A percentile compares a stretch with the other conserved stretches of the same genome.
Conservation (phyloP, 2,113 vertebrate species). For the Anguilla rostrata region DNA sequence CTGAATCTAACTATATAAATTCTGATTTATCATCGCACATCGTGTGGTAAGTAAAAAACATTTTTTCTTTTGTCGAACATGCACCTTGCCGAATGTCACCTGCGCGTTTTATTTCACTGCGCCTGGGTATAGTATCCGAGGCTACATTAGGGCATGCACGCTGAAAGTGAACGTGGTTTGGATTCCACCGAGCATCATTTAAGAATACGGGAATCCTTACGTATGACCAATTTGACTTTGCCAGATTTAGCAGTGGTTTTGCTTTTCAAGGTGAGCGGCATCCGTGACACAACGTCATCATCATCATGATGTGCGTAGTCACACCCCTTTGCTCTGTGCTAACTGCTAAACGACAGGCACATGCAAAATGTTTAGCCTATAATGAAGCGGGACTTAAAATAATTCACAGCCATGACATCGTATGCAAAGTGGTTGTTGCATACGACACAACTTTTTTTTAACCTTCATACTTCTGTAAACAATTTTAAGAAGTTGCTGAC, state of each 20-base stretch:
- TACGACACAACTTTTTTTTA: too few relatives aligned
- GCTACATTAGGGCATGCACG: not conserved
- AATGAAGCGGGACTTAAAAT: not conserved
- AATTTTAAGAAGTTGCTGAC: too few relatives aligned
- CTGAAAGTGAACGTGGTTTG: not conserved
- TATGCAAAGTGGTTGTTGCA: too few relatives aligned
- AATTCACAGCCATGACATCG: not conserved
- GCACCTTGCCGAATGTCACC: slow-evolving; percentile 14
- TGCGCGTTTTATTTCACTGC: not conserved
- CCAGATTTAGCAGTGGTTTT: not conserved
- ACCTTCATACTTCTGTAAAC: too few relatives aligned
- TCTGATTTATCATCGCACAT: not conserved
- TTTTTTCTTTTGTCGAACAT: not conserved
- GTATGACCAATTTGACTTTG: not conserved
- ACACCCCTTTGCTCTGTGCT: not conserved
- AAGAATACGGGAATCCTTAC: not conserved
- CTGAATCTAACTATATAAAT: not conserved
- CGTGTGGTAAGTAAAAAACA: not conserved
- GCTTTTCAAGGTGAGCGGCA: slow-evolving; percentile 11
- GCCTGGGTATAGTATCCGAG: not conserved
- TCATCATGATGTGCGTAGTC: not conserved
- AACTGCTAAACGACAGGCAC: not conserved
- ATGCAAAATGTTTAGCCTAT: not conserved
- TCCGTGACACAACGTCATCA: slow-evolving; percentile 1
- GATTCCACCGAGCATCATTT: not conserved